Percentiles rank a stretch among this genome's conserved stretches.
Conservation (phyloP, 2,797 vertebrate species). For the Spondyliosoma cantharus region DNA sequence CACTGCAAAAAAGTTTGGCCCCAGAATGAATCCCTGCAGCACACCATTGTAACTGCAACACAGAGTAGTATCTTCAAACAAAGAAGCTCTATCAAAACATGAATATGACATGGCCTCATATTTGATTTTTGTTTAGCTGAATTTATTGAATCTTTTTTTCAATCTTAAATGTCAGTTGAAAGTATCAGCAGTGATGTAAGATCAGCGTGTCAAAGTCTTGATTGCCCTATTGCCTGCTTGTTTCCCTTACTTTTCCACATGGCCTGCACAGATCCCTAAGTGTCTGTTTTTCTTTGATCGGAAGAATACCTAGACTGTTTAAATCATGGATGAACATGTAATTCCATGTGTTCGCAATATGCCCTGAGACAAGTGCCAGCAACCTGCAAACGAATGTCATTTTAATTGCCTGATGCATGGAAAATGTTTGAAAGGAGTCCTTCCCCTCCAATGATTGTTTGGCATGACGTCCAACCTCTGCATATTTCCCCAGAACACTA, state of each 20-base stretch:
- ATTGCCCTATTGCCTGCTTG: slow-evolving; percentile 53
- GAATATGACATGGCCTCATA: slow-evolving; percentile 35
- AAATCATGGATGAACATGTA: slow-evolving; percentile 79
- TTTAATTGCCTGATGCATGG: slow-evolving; percentile 82
- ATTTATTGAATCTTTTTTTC: slow-evolving; percentile 27
- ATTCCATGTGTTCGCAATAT: slow-evolving; percentile 85
- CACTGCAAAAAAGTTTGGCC: slow-evolving; percentile 32
- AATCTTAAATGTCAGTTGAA: slow-evolving; percentile 48
- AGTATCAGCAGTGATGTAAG: slow-evolving; percentile 53
- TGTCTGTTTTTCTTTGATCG: slow-evolving; percentile 69
- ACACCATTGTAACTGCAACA: slow-evolving; percentile 16
- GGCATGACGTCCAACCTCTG: slow-evolving; percentile 77
- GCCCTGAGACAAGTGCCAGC: slow-evolving; percentile 80
- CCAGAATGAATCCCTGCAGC: slow-evolving; percentile 30
- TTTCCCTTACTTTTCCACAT: slow-evolving; percentile 70
- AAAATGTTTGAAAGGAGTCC: slow-evolving; percentile 82
- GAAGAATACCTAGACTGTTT: slow-evolving; percentile 80
- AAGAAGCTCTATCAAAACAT: slow-evolving; percentile 34
- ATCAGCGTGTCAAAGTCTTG: slow-evolving; percentile 53
- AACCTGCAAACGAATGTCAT: slow-evolving; percentile 82
- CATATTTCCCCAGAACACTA: slow-evolving; percentile 74
- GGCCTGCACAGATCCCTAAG: slow-evolving; percentile 62
- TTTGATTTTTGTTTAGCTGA: slow-evolving; percentile 29
- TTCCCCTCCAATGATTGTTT: slow-evolving; percentile 81
- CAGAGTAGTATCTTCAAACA: slow-evolving; percentile 30